A percentile compares a stretch with the other conserved stretches of the same genome.
phyloP scores from a whole-genome alignment of 2,888 invertebrate species.

The Cantharis nigra region DNA sequence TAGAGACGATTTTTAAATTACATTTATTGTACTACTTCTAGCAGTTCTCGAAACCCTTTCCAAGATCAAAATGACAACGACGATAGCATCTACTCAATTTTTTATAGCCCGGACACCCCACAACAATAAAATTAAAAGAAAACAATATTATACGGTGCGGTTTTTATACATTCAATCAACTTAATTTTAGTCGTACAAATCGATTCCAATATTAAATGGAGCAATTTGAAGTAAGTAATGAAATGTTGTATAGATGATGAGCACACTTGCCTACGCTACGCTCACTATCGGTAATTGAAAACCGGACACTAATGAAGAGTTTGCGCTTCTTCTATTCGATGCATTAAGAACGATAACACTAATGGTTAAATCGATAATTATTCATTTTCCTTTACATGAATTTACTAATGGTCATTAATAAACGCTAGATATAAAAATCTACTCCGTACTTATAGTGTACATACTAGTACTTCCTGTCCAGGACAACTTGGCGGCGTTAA shows the following conservation, averaged over 20 bases:
- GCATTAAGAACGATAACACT: conserved; percentile 51
- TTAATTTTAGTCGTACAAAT: conserved; percentile 14
- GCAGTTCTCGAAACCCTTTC: not conserved
- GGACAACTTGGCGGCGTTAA: not conserved
- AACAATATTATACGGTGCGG: not conserved
- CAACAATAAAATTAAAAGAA: not conserved
- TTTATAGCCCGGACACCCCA: not conserved
- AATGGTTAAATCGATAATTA: conserved; percentile 58
- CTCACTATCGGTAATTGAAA: conserved; percentile 47
- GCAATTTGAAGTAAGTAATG: conserved; percentile 45
- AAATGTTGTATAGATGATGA: conserved; percentile 37
- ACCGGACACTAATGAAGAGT: conserved; percentile 51
- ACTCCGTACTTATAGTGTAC: not conserved
- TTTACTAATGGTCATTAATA: conserved; percentile 50
- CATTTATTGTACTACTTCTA: not conserved
- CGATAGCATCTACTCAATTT: not conserved
- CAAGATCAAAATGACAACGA: not conserved
- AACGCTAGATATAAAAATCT: conserved; percentile 9
- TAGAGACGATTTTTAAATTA: not conserved
- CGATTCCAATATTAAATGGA: conserved; percentile 24
- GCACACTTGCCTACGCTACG: conserved; percentile 14
- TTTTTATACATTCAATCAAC: not conserved
- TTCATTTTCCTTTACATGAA: conserved; percentile 53
- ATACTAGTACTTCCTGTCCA: not conserved
- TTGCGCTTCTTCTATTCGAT: conserved; percentile 51